These are phyloP conservation scores for Drosophila setifemur DNA, from an alignment of 1,140 invertebrate genomes.

Conservation along the genomic window DNA sequence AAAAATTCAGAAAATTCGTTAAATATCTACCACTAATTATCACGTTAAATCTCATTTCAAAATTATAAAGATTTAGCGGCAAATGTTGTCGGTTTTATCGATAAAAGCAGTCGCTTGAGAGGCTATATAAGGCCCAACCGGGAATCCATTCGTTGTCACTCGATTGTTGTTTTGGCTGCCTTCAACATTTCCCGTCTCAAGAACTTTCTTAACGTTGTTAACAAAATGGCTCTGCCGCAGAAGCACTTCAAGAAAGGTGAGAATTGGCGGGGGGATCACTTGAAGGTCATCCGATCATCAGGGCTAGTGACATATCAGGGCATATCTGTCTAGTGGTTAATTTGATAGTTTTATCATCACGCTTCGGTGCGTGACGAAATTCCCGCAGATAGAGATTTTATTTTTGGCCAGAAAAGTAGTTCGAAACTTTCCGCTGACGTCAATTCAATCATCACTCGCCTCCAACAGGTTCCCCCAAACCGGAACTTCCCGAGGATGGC, in stretches of 20 bases:
- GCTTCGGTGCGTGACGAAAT: conserved; percentile 6
- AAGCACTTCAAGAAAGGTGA: conserved; percentile 70
- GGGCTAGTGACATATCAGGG: conserved; percentile 19
- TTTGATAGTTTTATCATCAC: conserved; percentile 33
- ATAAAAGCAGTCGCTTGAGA: background rate
- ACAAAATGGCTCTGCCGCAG: conserved; percentile 44
- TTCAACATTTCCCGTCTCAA: conserved; percentile 4
- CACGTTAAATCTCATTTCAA: too few relatives aligned
- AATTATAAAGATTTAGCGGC: too few relatives aligned
- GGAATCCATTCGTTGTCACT: background rate
- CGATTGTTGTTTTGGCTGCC: background rate
- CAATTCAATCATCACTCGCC: conserved; percentile 20
- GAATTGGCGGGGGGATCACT: conserved; percentile 6
- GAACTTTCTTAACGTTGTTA: conserved; percentile 3
- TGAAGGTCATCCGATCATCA: conserved; percentile 24
- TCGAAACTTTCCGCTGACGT: conserved; percentile 37
- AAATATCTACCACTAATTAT: background rate
- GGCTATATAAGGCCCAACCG: conserved; percentile 4
- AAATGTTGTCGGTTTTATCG: too few relatives aligned
- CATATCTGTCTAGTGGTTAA: conserved; percentile 14
- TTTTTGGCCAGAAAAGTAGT: conserved; percentile 11
- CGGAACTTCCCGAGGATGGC: conserved; percentile 85
- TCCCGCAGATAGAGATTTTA: conserved; percentile 14
- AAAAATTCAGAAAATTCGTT: background rate
- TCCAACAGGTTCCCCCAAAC: conserved; percentile 85